Conservation (phyloP, 2,888 invertebrate genomes). For the Meghimatium bilineatum region DNA sequence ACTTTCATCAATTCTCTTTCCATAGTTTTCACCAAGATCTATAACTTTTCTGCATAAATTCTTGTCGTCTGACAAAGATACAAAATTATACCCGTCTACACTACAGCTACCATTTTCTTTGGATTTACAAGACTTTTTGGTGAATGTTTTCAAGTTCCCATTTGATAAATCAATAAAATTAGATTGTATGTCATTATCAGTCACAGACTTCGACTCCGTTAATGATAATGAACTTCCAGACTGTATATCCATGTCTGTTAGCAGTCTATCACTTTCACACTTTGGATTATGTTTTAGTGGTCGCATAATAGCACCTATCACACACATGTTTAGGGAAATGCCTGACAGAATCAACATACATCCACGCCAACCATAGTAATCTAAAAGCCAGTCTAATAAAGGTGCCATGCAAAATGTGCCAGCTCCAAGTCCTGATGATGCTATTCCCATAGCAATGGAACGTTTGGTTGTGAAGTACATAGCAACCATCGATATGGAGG, state of each 20-base stretch:
- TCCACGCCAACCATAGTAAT: conserved; percentile 38
- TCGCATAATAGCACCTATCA: conserved; percentile 29
- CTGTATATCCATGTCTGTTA: too few relatives aligned
- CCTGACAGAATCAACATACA: conserved; percentile 30
- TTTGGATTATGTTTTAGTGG: background rate
- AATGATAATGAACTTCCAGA: background rate
- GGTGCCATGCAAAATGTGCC: conserved; percentile 38
- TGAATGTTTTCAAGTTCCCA: background rate
- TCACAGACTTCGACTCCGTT: background rate
- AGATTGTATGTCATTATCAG: background rate
- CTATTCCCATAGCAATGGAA: conserved; percentile 29
- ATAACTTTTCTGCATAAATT: background rate
- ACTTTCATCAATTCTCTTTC: too few relatives aligned
- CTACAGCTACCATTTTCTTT: background rate
- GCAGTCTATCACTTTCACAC: too few relatives aligned
- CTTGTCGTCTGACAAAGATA: background rate
- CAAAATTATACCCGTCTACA: background rate
- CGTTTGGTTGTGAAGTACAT: conserved; percentile 36
- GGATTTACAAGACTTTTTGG: background rate
- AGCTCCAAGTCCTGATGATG: conserved; percentile 25
- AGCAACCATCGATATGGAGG: conserved; percentile 30
- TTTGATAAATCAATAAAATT: background rate
- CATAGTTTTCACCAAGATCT: background rate
- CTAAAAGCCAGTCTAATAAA: conserved; percentile 18
- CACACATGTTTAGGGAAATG: conserved; percentile 32